Evolutionary conservation across 1,140 invertebrate genomes (phyloP).

Genomic region (Colletes gigas): DNA sequence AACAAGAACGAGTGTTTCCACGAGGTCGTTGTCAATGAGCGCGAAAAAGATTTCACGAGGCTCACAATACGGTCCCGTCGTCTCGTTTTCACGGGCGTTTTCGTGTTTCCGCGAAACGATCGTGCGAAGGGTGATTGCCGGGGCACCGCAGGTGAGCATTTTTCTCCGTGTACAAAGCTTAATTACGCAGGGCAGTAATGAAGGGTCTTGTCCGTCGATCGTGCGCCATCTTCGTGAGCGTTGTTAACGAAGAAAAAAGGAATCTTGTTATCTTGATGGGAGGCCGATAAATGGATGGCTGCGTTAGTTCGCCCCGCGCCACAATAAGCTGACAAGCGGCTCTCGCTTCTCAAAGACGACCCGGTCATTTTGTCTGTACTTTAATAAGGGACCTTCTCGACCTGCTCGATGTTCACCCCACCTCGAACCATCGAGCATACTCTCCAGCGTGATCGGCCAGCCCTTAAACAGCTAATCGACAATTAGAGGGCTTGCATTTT

Average conservation of each 20-base stretch:
- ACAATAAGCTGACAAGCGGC: conserved; percentile 65
- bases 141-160: conserved; percentile 8
- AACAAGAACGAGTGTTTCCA: no score
- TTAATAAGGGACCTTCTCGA: conserved; percentile 59
- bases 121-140: conserved; percentile 40
- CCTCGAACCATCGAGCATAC: background rate
- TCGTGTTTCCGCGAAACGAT: conserved; percentile 28
- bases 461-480: conserved; percentile 27
- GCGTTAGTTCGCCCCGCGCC: conserved; percentile 34
- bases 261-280: conserved; percentile 63
- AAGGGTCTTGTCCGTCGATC: conserved; percentile 51
- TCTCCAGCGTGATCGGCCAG: conserved; percentile 7
- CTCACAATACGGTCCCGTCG: background rate
- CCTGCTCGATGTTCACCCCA: conserved; percentile 17
- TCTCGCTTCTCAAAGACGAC: conserved; percentile 54
- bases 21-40: background rate
- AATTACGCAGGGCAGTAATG: conserved; percentile 59
- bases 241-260: conserved; percentile 40
- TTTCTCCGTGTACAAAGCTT: conserved; percentile 54
- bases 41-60: background rate
- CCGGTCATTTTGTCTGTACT: conserved; percentile 50
- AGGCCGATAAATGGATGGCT: conserved; percentile 59
- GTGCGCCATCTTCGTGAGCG: conserved; percentile 18
- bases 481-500: conserved; percentile 22
- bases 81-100: conserved; percentile 1